These are phyloP conservation scores for Plotosus lineatus DNA, from an alignment of 2,113 vertebrate genomes.

Conservation along the genomic window DNA sequence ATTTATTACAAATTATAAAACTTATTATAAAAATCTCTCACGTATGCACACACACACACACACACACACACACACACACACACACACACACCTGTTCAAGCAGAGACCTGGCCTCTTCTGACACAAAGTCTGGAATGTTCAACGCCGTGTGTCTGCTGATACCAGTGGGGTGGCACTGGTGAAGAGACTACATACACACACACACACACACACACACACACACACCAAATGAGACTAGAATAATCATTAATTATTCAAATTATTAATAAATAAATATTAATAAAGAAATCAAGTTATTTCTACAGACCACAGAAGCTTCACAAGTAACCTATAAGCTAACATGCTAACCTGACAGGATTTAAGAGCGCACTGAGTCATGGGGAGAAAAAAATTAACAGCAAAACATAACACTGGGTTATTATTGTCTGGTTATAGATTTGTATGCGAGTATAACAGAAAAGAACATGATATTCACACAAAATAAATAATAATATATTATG, in stretches of 20 bases:
- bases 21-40: too few species aligned
- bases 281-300: neutral
- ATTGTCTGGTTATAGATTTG: neutral
- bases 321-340: too few species aligned
- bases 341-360: neutral
- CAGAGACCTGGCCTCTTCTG: conserved; percentile 90
- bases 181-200: conserved; percentile 70
- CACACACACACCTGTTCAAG: conserved; percentile 84
- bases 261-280: too few species aligned
- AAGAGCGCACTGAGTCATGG: too few species aligned
- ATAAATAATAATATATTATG: too few species aligned
- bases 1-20: neutral
- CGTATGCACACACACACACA: conserved; percentile 40
- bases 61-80: neutral
- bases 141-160: conserved; percentile 90
- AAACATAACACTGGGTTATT: neutral
- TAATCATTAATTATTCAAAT: too few species aligned
- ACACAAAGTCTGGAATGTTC: conserved; percentile 89
- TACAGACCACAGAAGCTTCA: neutral
- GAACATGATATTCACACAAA: neutral
- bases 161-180: conserved; percentile 91
- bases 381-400: too few species aligned
- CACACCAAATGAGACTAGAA: conserved; percentile 29
- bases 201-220: conserved; percentile 41
- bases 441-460: neutral